Evolutionary conservation across 2,888 invertebrate genomes (phyloP).

Genomic region (Mythimna albipuncta): DNA sequence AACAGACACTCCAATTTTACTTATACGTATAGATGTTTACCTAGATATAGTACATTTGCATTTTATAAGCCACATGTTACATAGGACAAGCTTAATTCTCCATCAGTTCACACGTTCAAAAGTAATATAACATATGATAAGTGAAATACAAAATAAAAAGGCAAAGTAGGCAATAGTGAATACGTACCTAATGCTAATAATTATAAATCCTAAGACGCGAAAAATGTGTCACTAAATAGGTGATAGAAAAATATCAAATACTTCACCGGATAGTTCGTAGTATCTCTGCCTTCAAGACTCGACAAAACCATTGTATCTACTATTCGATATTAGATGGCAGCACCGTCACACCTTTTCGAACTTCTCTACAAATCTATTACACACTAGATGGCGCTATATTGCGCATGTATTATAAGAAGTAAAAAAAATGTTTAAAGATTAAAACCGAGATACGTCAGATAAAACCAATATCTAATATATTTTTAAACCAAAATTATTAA

Average conservation of each 20-base stretch:
- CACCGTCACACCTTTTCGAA: slow-evolving; percentile 6
- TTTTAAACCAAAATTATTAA: no score
- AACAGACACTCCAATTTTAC: no score
- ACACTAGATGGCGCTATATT: slow-evolving; percentile 58
- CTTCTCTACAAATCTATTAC: slow-evolving; percentile 33
- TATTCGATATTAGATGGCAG: slow-evolving; percentile 62
- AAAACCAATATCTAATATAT: not conserved
- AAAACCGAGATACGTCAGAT: not conserved
- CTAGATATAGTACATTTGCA: no score
- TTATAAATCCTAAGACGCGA: not conserved
- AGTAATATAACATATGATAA: no score
- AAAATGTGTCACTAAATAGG: not conserved
- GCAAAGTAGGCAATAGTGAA: no score
- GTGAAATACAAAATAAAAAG: no score
- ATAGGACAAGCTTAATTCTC: no score
- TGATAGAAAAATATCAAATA: not conserved
- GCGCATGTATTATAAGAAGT: slow-evolving; percentile 27
- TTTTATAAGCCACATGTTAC: no score
- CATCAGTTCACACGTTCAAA: no score
- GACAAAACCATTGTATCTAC: not conserved
- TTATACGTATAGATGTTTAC: no score
- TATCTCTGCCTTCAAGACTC: not conserved
- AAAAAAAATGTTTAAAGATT: not conserved
- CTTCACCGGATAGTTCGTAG: not conserved
- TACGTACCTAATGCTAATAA: no score